These are phyloP conservation scores for Carassius gibelio DNA, from an alignment of 2,113 vertebrate genomes.

Conservation along the genomic window DNA sequence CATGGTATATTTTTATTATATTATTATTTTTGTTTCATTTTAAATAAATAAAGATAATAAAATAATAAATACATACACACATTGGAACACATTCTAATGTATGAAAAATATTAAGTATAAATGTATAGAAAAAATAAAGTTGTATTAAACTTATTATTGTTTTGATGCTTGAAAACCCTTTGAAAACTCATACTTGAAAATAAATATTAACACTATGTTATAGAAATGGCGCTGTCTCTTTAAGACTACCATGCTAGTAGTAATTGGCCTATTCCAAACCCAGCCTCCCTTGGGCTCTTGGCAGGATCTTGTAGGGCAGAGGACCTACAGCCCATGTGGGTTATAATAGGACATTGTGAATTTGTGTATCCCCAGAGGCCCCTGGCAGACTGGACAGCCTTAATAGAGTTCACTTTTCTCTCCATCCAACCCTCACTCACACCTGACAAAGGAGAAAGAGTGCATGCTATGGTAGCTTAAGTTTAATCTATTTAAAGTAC, in stretches of 20 bases:
- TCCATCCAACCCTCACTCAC: neutral
- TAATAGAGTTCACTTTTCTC: conserved; percentile 24
- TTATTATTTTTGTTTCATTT: too few species aligned
- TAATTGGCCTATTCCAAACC: conserved; percentile 17
- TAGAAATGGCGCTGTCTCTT: neutral
- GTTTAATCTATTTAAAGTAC: neutral
- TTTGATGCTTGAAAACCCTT: neutral
- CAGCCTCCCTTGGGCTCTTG: conserved; percentile 16
- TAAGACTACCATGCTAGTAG: conserved; percentile 1
- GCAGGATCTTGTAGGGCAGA: conserved; percentile 24
- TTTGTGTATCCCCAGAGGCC: conserved; percentile 17
- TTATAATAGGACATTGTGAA: conserved; percentile 28
- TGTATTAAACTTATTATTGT: too few species aligned
- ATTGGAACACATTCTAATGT: too few species aligned
- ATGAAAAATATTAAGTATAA: too few species aligned
- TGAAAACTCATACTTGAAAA: neutral
- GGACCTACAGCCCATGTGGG: conserved; percentile 17
- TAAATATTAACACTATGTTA: neutral
- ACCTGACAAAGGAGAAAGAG: neutral
- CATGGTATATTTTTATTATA: too few species aligned
- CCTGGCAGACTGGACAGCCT: neutral
- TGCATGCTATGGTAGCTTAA: neutral
- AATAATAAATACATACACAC: too few species aligned
- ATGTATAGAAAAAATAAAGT: too few species aligned
- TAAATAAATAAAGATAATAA: too few species aligned